Conservation (phyloP, 2,113 vertebrate species). For the Zapus hudsonius region DNA sequence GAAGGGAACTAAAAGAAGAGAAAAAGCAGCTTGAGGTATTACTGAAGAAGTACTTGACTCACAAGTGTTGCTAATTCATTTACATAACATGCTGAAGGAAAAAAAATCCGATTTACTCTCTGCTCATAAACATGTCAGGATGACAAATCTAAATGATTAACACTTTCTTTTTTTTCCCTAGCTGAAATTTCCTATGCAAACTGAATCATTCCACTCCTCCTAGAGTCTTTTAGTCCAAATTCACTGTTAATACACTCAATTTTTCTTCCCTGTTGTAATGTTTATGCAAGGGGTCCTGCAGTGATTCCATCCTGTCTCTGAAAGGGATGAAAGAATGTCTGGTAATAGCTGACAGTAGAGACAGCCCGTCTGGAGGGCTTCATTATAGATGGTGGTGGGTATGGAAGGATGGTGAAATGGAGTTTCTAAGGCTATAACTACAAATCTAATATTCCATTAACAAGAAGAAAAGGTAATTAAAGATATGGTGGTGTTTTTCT, state of each 20-base stretch:
- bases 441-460: background rate
- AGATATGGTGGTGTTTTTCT: background rate
- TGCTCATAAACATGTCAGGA: background rate
- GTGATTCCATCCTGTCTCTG: background rate
- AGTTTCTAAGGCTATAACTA: background rate
- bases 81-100: background rate
- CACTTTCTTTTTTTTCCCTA: background rate
- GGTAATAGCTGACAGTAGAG: background rate
- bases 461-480: background rate
- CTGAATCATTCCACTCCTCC: background rate
- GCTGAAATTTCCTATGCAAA: background rate
- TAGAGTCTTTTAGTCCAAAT: background rate
- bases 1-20: conserved; percentile 19
- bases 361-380: background rate
- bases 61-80: background rate
- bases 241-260: background rate
- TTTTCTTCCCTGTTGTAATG: background rate
- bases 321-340: background rate
- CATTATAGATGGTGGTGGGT: background rate
- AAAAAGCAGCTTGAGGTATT: background rate
- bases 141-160: background rate
- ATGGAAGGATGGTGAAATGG: background rate
- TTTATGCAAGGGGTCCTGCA: background rate
- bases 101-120: background rate
- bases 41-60: background rate